These are phyloP conservation scores for Adelges cooleyi DNA, from an alignment of 1,140 invertebrate species.

Conservation along the genomic window DNA sequence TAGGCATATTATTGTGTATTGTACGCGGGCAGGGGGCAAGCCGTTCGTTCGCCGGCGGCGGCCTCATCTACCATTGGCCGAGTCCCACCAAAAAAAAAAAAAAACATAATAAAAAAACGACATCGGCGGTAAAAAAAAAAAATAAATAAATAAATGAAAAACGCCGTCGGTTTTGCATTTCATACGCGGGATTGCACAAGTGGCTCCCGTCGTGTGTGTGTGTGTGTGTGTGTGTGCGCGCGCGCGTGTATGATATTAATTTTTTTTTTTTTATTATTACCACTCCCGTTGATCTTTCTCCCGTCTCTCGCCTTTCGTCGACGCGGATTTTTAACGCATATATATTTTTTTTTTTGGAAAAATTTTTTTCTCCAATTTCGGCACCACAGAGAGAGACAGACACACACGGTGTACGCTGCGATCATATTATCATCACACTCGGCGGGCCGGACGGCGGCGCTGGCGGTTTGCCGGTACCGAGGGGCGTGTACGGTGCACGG, in stretches of 20 bases:
- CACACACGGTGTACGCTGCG: too few species aligned
- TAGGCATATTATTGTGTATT: too few species aligned
- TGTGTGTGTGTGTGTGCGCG: background rate
- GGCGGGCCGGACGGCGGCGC: background rate
- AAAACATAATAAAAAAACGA: too few species aligned
- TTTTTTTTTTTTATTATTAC: background rate
- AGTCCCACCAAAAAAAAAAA: constrained; percentile 1
- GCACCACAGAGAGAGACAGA: too few species aligned
- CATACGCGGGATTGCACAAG: constrained; percentile 12
- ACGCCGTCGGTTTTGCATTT: constrained; percentile 15
- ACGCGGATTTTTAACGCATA: too few species aligned
- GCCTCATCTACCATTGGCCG: constrained; percentile 22
- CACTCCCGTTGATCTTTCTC: background rate
- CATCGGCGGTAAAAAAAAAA: background rate
- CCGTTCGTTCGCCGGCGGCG: constrained; percentile 8
- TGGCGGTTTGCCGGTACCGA: background rate
- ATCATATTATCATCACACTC: background rate
- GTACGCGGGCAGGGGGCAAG: too few species aligned
- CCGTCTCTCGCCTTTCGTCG: background rate
- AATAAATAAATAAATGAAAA: too few species aligned
- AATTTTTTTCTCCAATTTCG: too few species aligned
- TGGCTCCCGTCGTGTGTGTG: background rate
- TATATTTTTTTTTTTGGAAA: too few species aligned
- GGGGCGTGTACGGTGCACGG: background rate
- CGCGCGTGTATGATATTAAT: too few species aligned